Conservation (phyloP, 1,140 invertebrate species). For the Zaprionus capensis region DNA sequence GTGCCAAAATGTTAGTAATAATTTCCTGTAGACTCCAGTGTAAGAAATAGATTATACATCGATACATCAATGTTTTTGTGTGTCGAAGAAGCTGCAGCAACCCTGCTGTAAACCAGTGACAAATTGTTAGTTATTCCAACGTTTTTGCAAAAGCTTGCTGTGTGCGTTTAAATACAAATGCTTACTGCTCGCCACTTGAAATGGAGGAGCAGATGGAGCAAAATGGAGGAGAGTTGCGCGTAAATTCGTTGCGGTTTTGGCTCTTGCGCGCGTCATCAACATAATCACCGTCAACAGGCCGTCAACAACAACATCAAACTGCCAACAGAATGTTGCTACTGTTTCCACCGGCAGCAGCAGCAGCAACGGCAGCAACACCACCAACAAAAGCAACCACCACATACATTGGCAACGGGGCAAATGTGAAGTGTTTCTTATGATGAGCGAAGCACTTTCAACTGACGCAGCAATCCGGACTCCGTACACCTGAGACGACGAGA, state of each 20-base stretch:
- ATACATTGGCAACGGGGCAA: slow-evolving; percentile 54
- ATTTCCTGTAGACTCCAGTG: too few species aligned
- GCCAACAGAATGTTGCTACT: slow-evolving; percentile 79
- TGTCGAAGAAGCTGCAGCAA: background rate
- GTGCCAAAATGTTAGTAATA: background rate
- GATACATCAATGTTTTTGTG: too few species aligned
- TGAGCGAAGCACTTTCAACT: slow-evolving; percentile 68
- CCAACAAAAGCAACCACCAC: slow-evolving; percentile 41
- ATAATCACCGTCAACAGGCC: slow-evolving; percentile 80
- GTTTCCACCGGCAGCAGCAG: slow-evolving; percentile 58
- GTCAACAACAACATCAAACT: slow-evolving; percentile 81
- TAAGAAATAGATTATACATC: too few species aligned
- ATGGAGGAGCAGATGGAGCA: slow-evolving; percentile 38
- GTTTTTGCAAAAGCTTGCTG: slow-evolving; percentile 44
- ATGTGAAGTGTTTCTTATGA: slow-evolving; percentile 72
- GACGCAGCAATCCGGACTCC: slow-evolving; percentile 20
- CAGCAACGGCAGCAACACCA: slow-evolving; percentile 36
- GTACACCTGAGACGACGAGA: background rate
- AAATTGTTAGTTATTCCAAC: slow-evolving; percentile 33
- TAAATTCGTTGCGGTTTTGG: slow-evolving; percentile 79
- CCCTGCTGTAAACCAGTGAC: background rate
- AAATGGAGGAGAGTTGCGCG: slow-evolving; percentile 74
- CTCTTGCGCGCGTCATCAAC: slow-evolving; percentile 76
- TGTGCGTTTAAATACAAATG: slow-evolving; percentile 67
- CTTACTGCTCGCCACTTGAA: slow-evolving; percentile 60